Base-by-base conservation (phyloP, 2,888 invertebrate species). In the Doris montereyensis region DNA sequence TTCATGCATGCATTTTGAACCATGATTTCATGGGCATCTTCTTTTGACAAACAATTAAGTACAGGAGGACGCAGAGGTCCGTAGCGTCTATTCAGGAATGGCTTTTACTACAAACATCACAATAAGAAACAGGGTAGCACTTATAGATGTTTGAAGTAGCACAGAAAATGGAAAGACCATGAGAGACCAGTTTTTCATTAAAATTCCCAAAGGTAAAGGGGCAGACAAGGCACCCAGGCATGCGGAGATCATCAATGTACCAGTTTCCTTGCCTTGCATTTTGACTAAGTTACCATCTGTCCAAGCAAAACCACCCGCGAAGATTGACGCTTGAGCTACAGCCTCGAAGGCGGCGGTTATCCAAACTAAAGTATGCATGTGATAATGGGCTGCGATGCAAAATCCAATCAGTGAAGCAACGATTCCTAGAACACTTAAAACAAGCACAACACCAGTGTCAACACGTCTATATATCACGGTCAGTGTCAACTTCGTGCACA, bases 301-400 rank as follows among this genome's bases (percentile, higher is more conserved):
- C 77, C 77, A 77, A 0, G 77, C 77, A 41, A 77, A 41, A 5
- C 62, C 77, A 8, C 77, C 77, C 28, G 72, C 77, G 52, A 72
- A 77, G 8, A 77, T 52, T 4, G 77, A 28, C 3, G 77, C 60
- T 65, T 77, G 77, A 10, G 72, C 71, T 8, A 77, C 0, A 3
- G 77, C 77, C n/a, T 72, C 17, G 1, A 35, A 26, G 1, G 77
- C 77, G 21, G 77, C 32, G 26, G 62, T 60, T 21, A 65, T 21
- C 77, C 77, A 77, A 17, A 77, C 60, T 72, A 77, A 60, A 3
- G 17, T 24, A 52, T 77, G 77, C 5, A 62, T 32, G 5, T 77
- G 60, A 21, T 62, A 57, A 52, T 60, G 41, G 17, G 77, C 30
- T 3, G 60, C n/a, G 17, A 77, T 17, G 0, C 62, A 57, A 21